These are phyloP conservation scores for Drosophila leonis DNA, from an alignment of 2,888 invertebrate species.

Conservation along the genomic window DNA sequence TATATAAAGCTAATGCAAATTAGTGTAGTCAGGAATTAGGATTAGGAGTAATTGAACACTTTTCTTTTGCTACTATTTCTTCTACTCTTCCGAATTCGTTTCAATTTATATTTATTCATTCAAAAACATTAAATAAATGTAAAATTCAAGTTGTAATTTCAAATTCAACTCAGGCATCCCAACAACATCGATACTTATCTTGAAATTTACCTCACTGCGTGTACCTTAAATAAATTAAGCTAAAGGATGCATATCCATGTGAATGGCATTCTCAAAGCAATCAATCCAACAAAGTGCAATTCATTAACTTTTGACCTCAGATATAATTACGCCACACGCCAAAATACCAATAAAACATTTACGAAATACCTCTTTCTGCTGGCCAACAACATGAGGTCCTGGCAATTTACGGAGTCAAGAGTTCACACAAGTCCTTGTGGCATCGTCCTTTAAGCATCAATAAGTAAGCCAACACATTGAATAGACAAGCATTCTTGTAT, in stretches of 20 bases:
- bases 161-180: background rate
- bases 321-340: constrained; percentile 26
- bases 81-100: background rate
- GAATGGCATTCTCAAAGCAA: background rate
- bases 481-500: background rate
- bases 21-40: too few species aligned
- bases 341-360: constrained; percentile 53
- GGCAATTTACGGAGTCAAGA: constrained; percentile 18
- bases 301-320: constrained; percentile 61
- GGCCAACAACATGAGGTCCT: constrained; percentile 1
- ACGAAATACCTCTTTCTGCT: constrained; percentile 28
- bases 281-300: constrained; percentile 53
- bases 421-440: constrained; percentile 21
- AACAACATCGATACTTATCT: background rate
- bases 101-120: background rate
- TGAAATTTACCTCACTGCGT: background rate
- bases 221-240: constrained; percentile 3
- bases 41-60: background rate
- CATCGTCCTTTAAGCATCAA: constrained; percentile 29
- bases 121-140: background rate
- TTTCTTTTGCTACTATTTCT: background rate
- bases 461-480: constrained; percentile 8
- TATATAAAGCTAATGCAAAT: too few species aligned
- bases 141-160: background rate
- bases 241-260: background rate